phyloP scores from a whole-genome alignment of 2,888 invertebrate species.

The Atrina japonica region DNA sequence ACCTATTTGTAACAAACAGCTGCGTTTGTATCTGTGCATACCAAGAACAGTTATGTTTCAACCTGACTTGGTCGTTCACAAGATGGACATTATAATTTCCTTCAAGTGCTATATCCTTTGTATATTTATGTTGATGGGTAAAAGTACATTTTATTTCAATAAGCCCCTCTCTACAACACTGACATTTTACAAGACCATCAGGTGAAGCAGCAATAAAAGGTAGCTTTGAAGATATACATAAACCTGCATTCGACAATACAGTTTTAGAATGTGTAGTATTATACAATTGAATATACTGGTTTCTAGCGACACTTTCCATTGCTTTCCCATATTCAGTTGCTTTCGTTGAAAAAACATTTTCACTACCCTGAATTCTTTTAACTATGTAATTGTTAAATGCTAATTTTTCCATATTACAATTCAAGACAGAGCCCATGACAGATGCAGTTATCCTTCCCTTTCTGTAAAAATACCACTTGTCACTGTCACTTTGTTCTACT shows the following conservation, averaged over 20 bases:
- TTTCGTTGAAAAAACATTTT: constrained; percentile 17
- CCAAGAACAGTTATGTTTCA: too few species aligned
- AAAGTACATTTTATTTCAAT: constrained; percentile 32
- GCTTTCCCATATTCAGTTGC: constrained; percentile 36
- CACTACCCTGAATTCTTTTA: background rate
- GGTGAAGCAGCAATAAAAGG: constrained; percentile 34
- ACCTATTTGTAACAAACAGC: too few species aligned
- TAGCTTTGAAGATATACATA: constrained; percentile 3
- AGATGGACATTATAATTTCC: constrained; percentile 24
- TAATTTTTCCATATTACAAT: constrained; percentile 28
- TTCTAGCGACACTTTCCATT: constrained; percentile 37
- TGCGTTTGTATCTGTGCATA: too few species aligned
- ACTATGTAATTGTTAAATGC: constrained; percentile 14
- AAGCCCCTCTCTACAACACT: constrained; percentile 31
- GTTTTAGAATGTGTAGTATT: constrained; percentile 3
- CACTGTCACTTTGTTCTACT: constrained; percentile 10
- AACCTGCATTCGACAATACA: constrained; percentile 8
- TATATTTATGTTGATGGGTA: constrained; percentile 25
- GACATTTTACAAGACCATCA: constrained; percentile 28
- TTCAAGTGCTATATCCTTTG: constrained; percentile 27
- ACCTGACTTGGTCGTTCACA: constrained; percentile 20
- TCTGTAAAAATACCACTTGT: constrained; percentile 23
- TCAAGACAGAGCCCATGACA: constrained; percentile 27
- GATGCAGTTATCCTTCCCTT: constrained; percentile 25
- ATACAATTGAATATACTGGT: constrained; percentile 12